Evolutionary conservation across 64 coral and sea anemone genomes (phyloP).

Genomic region (Stichodactyla helianthus): DNA sequence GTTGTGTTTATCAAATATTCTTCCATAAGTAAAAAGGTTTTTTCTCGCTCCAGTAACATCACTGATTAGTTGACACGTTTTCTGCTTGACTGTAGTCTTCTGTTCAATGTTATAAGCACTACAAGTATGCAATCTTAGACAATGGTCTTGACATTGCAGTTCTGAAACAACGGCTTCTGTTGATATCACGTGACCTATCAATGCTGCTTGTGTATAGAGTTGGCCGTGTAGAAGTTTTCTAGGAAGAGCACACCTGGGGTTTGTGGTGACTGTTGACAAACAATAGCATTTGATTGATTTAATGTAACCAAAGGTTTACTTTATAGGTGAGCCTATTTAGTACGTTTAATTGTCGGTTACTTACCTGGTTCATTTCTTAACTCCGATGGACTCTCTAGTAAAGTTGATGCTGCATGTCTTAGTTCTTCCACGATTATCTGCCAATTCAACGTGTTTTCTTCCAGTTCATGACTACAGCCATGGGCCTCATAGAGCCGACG

Average conservation of each 20-base stretch:
- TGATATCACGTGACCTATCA: not conserved
- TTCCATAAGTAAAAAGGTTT: not conserved
- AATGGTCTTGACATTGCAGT: not conserved
- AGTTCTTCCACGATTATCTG: not conserved
- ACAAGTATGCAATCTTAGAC: not conserved
- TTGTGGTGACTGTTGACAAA: not conserved
- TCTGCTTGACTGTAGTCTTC: not conserved
- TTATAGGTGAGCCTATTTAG: no score
- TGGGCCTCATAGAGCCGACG: not conserved
- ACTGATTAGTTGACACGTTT: not conserved
- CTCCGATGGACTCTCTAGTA: not conserved
- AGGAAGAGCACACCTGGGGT: not conserved
- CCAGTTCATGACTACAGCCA: not conserved
- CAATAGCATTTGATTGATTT: not conserved
- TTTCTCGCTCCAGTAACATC: not conserved
- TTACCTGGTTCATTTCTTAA: not conserved
- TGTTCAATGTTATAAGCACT: not conserved
- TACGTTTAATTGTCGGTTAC: no score
- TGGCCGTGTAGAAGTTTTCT: not conserved
- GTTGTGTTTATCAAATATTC: not conserved
- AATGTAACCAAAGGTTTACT: not conserved
- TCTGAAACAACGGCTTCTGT: slow-evolving; percentile 4
- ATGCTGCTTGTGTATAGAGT: not conserved
- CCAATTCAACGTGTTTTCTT: not conserved
- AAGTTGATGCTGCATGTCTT: not conserved